phyloP scores from a whole-genome alignment of 2,888 invertebrate genomes.

The Amblyjoppa fuscipennis region DNA sequence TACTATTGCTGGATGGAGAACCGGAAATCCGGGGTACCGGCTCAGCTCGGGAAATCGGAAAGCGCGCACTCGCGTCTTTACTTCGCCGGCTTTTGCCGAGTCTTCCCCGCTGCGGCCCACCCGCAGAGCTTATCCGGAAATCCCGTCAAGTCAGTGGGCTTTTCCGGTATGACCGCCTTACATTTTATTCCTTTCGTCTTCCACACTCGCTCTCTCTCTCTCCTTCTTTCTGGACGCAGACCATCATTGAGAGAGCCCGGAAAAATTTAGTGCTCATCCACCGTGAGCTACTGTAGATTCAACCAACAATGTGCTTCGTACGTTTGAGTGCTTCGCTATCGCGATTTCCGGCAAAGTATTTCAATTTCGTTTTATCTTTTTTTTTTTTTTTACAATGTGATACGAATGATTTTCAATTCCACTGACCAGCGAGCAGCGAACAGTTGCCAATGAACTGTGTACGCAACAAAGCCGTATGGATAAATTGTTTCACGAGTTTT shows the following conservation, averaged over 20 bases:
- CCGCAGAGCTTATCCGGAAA: conserved; percentile 69
- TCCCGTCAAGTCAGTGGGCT: conserved; percentile 71
- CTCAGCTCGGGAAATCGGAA: conserved; percentile 66
- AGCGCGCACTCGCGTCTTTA: conserved; percentile 53
- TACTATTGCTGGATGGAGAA: conserved; percentile 47
- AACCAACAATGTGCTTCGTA: background rate
- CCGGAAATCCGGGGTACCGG: conserved; percentile 66
- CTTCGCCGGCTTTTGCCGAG: conserved; percentile 2
- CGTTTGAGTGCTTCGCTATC: conserved; percentile 10
- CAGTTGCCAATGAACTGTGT: conserved; percentile 8
- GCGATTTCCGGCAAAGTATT: conserved; percentile 9
- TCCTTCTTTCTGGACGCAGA: conserved; percentile 1
- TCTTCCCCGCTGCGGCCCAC: background rate
- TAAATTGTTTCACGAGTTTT: conserved; percentile 4
- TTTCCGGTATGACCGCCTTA: conserved; percentile 70
- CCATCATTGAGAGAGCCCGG: background rate
- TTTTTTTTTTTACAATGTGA: conserved; percentile 4
- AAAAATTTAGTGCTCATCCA: background rate
- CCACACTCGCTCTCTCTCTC: background rate
- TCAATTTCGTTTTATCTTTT: background rate
- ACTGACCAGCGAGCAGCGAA: conserved; percentile 18
- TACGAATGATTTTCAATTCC: conserved; percentile 45
- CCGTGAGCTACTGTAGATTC: conserved; percentile 7
- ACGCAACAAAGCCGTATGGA: background rate
- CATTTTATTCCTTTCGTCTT: conserved; percentile 26